These are phyloP conservation scores for Dufourea novaeangliae DNA, from an alignment of 1,140 invertebrate species.

Conservation along the genomic window DNA sequence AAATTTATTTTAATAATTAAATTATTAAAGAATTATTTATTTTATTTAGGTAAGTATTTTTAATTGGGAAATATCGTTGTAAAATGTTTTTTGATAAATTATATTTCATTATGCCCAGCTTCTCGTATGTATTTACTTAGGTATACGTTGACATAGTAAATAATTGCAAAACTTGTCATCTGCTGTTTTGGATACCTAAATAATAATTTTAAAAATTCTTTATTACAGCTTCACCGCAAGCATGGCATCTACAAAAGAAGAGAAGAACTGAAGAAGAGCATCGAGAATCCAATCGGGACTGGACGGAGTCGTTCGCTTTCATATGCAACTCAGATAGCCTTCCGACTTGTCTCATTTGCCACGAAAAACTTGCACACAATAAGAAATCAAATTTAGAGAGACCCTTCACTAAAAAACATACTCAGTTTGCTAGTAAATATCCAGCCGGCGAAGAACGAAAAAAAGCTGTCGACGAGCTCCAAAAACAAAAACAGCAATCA, in stretches of 20 bases:
- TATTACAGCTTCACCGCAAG: neutral
- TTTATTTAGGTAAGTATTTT: slow-evolving; percentile 34
- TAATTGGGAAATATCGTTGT: slow-evolving; percentile 26
- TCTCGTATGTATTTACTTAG: slow-evolving; percentile 9
- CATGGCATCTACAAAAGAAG: slow-evolving; percentile 4
- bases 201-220: slow-evolving; percentile 19
- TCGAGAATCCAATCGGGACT: neutral
- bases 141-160: slow-evolving; percentile 13
- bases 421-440: slow-evolving; percentile 61
- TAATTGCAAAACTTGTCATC: slow-evolving; percentile 12
- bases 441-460: slow-evolving; percentile 59
- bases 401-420: slow-evolving; percentile 54
- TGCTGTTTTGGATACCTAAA: slow-evolving; percentile 12
- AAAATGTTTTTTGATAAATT: slow-evolving; percentile 29
- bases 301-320: slow-evolving; percentile 14
- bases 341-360: slow-evolving; percentile 60
- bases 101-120: slow-evolving; percentile 23
- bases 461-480: slow-evolving; percentile 70
- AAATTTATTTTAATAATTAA: slow-evolving; percentile 38
- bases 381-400: slow-evolving; percentile 67
- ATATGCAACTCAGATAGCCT: slow-evolving; percentile 48
- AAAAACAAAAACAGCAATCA: slow-evolving; percentile 54
- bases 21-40: slow-evolving; percentile 32
- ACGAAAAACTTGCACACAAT: slow-evolving; percentile 59
- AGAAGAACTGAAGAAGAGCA: slow-evolving; percentile 21